phyloP scores from a whole-genome alignment of 2,113 vertebrate genomes.

The Genyomyrus donnyi region DNA sequence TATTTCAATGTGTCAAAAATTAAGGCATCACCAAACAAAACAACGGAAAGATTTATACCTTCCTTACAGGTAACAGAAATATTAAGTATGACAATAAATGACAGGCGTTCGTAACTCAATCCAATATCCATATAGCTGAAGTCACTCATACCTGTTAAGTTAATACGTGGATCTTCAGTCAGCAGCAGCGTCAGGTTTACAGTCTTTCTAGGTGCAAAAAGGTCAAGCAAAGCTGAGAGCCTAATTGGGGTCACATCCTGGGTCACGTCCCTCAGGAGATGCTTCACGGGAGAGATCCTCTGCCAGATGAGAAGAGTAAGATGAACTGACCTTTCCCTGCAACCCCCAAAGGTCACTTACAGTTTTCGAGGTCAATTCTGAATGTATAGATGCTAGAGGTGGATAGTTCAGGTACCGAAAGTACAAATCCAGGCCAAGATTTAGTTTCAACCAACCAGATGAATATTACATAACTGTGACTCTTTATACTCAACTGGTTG shows the following conservation, averaged over 20 bases:
- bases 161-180: not conserved
- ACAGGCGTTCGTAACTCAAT: not conserved
- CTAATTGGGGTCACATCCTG: not conserved
- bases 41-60: not conserved
- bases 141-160: not conserved
- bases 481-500: not conserved
- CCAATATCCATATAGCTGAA: not conserved
- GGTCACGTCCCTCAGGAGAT: not conserved
- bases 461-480: not conserved
- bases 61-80: not conserved
- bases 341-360: not conserved
- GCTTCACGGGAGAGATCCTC: not conserved
- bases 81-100: not conserved
- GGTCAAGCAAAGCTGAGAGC: not conserved
- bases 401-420: not conserved
- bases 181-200: not conserved
- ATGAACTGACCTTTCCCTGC: not conserved
- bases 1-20: not conserved
- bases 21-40: not conserved
- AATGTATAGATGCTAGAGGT: not conserved
- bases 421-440: not conserved
- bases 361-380: not conserved
- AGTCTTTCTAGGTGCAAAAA: not conserved
- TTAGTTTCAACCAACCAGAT: not conserved
- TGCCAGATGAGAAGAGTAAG: not conserved